phyloP scores from a whole-genome alignment of 2,888 invertebrate genomes.

The Hyalella azteca region DNA sequence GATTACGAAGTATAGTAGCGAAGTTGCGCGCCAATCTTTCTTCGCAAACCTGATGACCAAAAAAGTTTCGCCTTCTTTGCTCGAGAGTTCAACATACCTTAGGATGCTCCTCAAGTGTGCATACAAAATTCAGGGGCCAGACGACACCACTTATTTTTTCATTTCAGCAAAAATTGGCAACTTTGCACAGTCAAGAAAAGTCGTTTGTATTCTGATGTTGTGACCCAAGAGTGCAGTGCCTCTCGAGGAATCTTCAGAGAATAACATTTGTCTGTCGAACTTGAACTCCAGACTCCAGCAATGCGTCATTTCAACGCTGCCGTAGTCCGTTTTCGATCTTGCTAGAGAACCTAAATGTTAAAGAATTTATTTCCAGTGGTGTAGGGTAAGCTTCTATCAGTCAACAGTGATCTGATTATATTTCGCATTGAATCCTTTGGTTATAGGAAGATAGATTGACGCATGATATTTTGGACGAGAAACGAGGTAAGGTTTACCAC shows the following conservation, averaged over 20 bases:
- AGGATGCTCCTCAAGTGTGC: conserved; percentile 1
- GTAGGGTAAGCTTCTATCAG: too few relatives aligned
- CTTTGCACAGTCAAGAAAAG: not conserved
- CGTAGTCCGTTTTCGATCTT: not conserved
- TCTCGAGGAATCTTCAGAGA: not conserved
- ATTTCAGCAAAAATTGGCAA: not conserved
- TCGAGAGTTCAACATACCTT: not conserved
- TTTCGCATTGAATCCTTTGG: too few relatives aligned
- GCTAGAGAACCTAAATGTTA: too few relatives aligned
- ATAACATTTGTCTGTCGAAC: not conserved
- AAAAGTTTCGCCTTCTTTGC: not conserved
- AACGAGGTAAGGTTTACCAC: too few relatives aligned
- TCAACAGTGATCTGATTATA: too few relatives aligned
- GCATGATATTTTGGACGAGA: too few relatives aligned
- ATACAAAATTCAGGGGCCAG: not conserved
- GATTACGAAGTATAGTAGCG: too few relatives aligned
- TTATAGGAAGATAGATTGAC: too few relatives aligned
- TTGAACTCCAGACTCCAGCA: not conserved
- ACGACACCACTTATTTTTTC: not conserved
- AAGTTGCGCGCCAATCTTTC: too few relatives aligned
- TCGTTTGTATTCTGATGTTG: conserved; percentile 11
- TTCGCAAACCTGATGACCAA: too few relatives aligned
- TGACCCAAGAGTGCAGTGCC: not conserved
- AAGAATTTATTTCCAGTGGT: too few relatives aligned
- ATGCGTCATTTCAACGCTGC: not conserved